phyloP scores from a whole-genome alignment of 23 tunicate species.

The Diplosoma virens region DNA sequence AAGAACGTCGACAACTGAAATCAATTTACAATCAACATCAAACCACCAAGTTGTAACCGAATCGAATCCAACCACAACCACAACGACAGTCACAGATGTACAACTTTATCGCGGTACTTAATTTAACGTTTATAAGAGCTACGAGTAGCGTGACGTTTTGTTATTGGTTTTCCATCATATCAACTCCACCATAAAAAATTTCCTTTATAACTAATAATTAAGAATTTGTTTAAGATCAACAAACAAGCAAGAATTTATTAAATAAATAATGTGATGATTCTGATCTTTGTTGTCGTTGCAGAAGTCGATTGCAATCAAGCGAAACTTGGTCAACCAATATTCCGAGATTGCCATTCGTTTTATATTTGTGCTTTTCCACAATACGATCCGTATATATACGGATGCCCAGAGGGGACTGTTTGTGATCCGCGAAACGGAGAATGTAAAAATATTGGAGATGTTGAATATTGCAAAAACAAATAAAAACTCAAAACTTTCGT shows the following conservation, averaged over 20 bases:
- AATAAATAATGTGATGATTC: constrained; percentile 4
- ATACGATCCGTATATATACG: neutral
- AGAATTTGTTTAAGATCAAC: too few relatives aligned
- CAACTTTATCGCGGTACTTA: neutral
- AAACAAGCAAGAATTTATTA: too few relatives aligned
- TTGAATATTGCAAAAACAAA: too few relatives aligned
- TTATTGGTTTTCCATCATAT: too few relatives aligned
- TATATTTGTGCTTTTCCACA: constrained; percentile 19
- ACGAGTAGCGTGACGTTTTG: too few relatives aligned
- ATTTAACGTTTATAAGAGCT: too few relatives aligned
- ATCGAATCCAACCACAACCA: too few relatives aligned
- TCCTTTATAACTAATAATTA: too few relatives aligned
- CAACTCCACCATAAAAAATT: too few relatives aligned
- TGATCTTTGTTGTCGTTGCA: constrained; percentile 2
- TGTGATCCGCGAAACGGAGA: neutral
- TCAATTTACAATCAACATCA: neutral
- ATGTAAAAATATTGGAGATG: neutral
- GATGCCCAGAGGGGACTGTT: constrained; percentile 34
- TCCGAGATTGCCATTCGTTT: constrained; percentile 41
- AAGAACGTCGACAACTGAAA: neutral
- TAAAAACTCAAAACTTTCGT: too few relatives aligned
- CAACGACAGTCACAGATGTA: too few relatives aligned
- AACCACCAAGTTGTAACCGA: neutral
- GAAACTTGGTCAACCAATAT: constrained; percentile 10
- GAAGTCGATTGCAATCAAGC: constrained; percentile 22